A percentile compares a stretch with the other conserved stretches of the same genome.
phyloP scores from a whole-genome alignment of 2,113 vertebrate species.

The Halcyon senegalensis region DNA sequence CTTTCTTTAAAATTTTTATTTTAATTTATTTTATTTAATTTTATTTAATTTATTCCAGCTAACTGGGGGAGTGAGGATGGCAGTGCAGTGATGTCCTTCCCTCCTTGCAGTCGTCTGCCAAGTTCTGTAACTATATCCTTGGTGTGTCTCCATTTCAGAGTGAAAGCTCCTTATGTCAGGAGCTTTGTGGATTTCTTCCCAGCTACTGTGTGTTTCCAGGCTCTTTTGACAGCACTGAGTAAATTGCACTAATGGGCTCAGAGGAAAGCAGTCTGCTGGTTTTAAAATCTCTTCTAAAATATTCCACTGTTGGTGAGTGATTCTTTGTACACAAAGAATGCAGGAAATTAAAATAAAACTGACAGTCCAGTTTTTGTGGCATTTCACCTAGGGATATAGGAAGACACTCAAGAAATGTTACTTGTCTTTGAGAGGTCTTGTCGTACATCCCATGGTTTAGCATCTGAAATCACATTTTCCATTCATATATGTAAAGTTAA shows the following conservation, averaged over 20 bases:
- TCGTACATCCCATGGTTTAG: rapidly evolving
- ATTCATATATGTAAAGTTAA: not conserved
- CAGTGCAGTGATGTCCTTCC: not conserved
- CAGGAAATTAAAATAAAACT: not conserved
- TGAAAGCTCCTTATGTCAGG: constrained; percentile 8
- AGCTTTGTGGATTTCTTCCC: constrained; percentile 1
- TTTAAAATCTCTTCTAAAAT: constrained; percentile 8
- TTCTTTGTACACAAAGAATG: not conserved
- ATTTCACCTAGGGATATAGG: not conserved
- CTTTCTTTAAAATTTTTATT: not conserved
- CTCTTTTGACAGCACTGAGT: constrained; percentile 1
- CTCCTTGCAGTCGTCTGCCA: not conserved
- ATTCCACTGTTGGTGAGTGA: not conserved
- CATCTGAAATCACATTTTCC: not conserved
- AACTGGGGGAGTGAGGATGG: not conserved
- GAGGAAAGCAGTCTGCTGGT: not conserved
- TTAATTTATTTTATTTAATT: not conserved
- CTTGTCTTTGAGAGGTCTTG: not conserved
- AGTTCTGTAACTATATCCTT: not conserved
- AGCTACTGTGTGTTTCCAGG: not conserved
- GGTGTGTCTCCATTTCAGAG: not conserved
- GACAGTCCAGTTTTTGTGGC: not conserved
- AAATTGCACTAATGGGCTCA: not conserved
- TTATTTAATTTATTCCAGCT: not conserved
- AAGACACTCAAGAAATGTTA: not conserved